Conservation (phyloP, 2,797 vertebrate species). For the Trematomus bernacchii region DNA sequence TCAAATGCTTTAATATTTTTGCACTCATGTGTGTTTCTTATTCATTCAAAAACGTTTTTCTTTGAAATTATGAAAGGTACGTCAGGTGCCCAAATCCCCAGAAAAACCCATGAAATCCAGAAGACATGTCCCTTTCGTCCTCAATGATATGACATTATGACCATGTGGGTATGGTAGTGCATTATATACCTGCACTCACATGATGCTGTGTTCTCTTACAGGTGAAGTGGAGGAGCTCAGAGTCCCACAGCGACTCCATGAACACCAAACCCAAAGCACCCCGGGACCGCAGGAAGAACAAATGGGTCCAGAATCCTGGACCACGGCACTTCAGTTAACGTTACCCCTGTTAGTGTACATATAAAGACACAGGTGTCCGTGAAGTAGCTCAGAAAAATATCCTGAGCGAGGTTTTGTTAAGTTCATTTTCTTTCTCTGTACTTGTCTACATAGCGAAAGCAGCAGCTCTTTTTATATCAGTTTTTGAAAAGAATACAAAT, state of each 20-base stretch:
- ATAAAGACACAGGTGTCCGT: neutral
- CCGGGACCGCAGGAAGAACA: constrained; percentile 55
- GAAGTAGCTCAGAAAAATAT: no score
- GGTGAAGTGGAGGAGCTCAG: constrained; percentile 50
- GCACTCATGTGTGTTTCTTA: no score
- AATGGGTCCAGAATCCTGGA: constrained; percentile 62
- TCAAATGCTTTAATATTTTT: no score
- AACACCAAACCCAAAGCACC: constrained; percentile 77
- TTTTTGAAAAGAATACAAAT: no score
- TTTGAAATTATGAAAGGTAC: no score
- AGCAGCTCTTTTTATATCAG: constrained; percentile 6
- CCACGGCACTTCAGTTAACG: constrained; percentile 57
- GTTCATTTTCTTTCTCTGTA: neutral
- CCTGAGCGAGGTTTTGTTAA: neutral
- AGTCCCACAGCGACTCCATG: constrained; percentile 77
- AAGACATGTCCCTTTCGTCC: no score
- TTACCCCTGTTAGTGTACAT: neutral
- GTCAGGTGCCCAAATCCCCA: no score
- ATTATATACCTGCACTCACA: no score
- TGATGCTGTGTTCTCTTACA: constrained; percentile 46
- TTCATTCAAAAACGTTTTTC: no score
- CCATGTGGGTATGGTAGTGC: no score
- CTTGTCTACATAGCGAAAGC: constrained; percentile 37
- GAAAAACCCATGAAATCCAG: no score
- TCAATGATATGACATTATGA: no score